Conservation (phyloP, 2,888 invertebrate species). For the Acanthosepion pharaonis region DNA sequence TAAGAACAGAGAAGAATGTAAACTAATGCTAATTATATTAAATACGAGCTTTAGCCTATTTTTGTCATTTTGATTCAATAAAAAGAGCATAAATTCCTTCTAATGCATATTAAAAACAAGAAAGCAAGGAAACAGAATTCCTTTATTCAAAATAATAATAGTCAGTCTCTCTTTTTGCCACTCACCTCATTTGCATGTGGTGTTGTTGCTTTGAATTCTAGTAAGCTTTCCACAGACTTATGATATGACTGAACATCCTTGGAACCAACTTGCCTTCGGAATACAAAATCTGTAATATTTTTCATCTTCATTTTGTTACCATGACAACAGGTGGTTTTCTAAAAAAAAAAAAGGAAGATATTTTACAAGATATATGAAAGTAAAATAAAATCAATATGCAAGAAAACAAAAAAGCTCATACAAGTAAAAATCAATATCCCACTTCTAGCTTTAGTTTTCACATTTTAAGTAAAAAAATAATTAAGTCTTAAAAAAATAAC, state of each 20-base stretch:
- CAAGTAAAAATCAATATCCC: background rate
- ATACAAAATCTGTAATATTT: conserved; percentile 42
- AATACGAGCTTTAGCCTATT: too few relatives aligned
- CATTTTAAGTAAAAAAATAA: too few relatives aligned
- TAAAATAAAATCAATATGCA: too few relatives aligned
- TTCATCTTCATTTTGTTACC: conserved; percentile 40
- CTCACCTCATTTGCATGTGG: conserved; percentile 63
- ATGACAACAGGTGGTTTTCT: background rate
- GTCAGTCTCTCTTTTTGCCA: conserved; percentile 33
- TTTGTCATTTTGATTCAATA: too few relatives aligned
- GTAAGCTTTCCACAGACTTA: conserved; percentile 54
- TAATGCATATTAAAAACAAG: too few relatives aligned
- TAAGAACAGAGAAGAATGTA: too few relatives aligned
- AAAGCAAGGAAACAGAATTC: too few relatives aligned
- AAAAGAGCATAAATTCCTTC: too few relatives aligned
- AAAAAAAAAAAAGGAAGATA: background rate
- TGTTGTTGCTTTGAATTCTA: conserved; percentile 60
- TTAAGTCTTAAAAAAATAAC: background rate
- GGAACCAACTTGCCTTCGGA: conserved; percentile 43
- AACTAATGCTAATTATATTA: too few relatives aligned
- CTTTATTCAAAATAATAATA: too few relatives aligned
- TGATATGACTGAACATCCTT: conserved; percentile 42
- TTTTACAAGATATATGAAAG: background rate
- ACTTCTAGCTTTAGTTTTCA: background rate
- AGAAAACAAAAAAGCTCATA: background rate